Base-by-base conservation (phyloP, 2,888 invertebrate genomes). In the Folsomia candida region DNA sequence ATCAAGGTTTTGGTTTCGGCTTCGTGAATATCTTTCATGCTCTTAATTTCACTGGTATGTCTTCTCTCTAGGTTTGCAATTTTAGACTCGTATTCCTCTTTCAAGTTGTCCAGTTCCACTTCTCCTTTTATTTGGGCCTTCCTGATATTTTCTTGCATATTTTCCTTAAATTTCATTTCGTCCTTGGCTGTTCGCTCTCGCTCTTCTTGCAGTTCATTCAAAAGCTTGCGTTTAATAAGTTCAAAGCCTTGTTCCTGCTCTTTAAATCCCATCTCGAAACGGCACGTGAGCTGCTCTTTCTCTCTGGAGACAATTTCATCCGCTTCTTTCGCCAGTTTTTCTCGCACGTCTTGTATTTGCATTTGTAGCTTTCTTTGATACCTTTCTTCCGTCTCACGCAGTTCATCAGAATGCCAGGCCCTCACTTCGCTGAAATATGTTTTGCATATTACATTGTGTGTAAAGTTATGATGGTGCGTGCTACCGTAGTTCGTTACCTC, bases 371-470 rank as follows among this genome's bases (percentile, higher is more conserved):
- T 87, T 27, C 88, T 83, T 1, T 88, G 86, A 22, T 88, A 88
- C 14, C 86, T 85, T 51, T 87, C 83, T 70, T 87, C 87, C 4
- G 88, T 83, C 72, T 89, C 90, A 65, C 88, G 86, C 1, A 91
- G 85, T 79, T 88, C 89, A 58, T 88, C 85, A 77, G 89, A 88
- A 81, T 90, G 89, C 67, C 88, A 85, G 0, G 88, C 86, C 18
- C 90, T 84, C 81, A 92, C 85, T 79, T 91, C 90, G 0, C 88
- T n/a, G n/a, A n/a, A n/a, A n/a, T n/a, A n/a, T n/a, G n/a, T n/a
- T n/a, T n/a, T n/a, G n/a, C n/a, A n/a, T n/a, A n/a, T n/a, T n/a
- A n/a, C n/a, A n/a, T n/a, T n/a, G n/a, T n/a, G n/a, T n/a, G n/a
- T n/a, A n/a, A n/a, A n/a, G n/a, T n/a, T n/a, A n/a, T n/a, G n/a